Evolutionary conservation across 2,888 invertebrate species (phyloP), one percentile per base, ranked within the genome.

Genomic region (Troilus luridus): DNA sequence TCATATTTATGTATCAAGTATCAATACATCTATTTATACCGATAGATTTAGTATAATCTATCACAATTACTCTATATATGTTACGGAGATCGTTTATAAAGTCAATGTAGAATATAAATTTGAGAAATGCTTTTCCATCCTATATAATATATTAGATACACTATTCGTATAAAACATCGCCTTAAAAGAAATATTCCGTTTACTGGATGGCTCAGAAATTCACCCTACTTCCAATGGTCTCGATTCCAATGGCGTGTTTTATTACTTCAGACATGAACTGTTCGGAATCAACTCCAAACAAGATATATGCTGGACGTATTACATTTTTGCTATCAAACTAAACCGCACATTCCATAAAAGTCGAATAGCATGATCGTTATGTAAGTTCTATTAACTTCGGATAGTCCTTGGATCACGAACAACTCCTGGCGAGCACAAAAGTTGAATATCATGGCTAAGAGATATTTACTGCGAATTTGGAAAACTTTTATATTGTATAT

Each of bases 211-310:
- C 12, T 72, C 2, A 72, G 72, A 9, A 54, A 85, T 85, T 85
- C 19, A 56, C 56, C 56, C 81, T 56, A 85, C 56, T 85, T 85
- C n/a, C n/a, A n/a, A n/a, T 56, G 54, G 27, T 56, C 56, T 0
- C 81, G 56, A 85, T 56, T 17, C 81, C 41, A 56, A 85, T 85
- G 56, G 81, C 54, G 21, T 85, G n/a, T 85, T 81, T 81, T 85
- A 85, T 85, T 56, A 56, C 81, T 85, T 56, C n/a, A 9, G 81
- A 56, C 81, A 85, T 85, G 81, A 85, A 85, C 41, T 56, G 19
- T 56, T 56, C 14, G 24, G 72, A 72, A 72, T 72, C 27, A 72
- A 24, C 72, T 27, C 24, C 27, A 27, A 27, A 14, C 27, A 72
- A 72, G 72, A 72, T 72, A 27, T 11, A 72, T 27, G 72, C 14